phyloP scores from a whole-genome alignment of 2,113 vertebrate species.

The Engraulis encrasicolus region DNA sequence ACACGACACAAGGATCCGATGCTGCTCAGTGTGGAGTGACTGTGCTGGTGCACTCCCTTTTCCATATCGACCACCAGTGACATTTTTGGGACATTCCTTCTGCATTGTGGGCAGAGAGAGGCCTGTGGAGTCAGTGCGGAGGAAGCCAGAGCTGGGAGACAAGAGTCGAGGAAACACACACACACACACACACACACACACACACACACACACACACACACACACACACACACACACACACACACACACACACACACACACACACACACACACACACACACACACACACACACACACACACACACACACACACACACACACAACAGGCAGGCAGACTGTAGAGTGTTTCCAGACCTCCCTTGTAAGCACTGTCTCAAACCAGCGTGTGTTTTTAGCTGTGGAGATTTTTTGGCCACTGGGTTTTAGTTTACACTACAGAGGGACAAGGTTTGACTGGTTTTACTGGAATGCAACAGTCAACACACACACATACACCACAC shows the following conservation, averaged over 20 bases:
- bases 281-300: too few species aligned
- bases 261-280: too few species aligned
- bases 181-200: too few species aligned
- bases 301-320: too few species aligned
- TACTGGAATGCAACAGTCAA: slow-evolving; percentile 45
- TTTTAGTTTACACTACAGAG: background rate
- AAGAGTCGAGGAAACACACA: background rate
- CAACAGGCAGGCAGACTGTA: too few species aligned
- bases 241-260: too few species aligned
- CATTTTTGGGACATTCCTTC: slow-evolving; percentile 7
- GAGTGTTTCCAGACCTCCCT: too few species aligned
- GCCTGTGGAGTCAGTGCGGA: background rate
- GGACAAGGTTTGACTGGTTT: slow-evolving; percentile 48
- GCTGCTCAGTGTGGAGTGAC: background rate
- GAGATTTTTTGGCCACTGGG: background rate
- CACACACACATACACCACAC: background rate
- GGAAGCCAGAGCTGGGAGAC: background rate
- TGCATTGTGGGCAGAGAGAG: background rate
- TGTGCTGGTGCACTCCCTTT: background rate
- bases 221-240: too few species aligned
- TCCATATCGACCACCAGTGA: background rate
- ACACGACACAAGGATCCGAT: background rate
- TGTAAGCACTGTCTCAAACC: too few species aligned
- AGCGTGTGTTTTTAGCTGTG: background rate
- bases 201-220: too few species aligned